phyloP scores from a whole-genome alignment of 2,797 vertebrate genomes.

The Somateria mollissima region DNA sequence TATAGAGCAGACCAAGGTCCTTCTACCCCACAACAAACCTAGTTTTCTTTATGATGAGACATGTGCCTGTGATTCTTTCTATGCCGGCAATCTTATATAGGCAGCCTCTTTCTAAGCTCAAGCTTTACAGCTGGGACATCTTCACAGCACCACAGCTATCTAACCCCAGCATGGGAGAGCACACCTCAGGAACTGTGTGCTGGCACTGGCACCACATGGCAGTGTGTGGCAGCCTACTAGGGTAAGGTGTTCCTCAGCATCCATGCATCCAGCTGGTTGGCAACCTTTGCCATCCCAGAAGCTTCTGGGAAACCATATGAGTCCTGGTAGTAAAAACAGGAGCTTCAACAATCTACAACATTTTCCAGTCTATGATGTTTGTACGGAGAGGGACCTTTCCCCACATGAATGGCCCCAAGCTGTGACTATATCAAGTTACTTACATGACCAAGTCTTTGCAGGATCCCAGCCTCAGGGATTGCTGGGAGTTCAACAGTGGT shows the following conservation, averaged over 20 bases:
- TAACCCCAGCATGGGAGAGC: not conserved
- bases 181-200: not conserved
- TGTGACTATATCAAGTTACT: not conserved
- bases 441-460: constrained; percentile 3
- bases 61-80: not conserved
- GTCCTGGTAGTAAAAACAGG: not conserved
- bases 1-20: not conserved
- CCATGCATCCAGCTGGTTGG: not conserved
- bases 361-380: not conserved
- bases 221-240: not conserved
- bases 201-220: not conserved
- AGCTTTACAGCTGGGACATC: not conserved
- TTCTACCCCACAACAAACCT: not conserved
- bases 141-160: not conserved
- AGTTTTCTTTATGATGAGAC: not conserved
- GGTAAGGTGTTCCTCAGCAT: not conserved
- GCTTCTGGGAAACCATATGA: not conserved
- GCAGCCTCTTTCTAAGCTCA: not conserved
- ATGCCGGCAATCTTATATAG: not conserved
- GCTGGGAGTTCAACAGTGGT: not conserved
- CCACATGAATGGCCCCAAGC: not conserved
- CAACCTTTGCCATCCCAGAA: not conserved
- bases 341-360: not conserved
- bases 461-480: not conserved
- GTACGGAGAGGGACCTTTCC: not conserved